Evolutionary conservation across 64 coral and sea anemone species (phyloP).

Genomic region (Trachythela sp.): DNA sequence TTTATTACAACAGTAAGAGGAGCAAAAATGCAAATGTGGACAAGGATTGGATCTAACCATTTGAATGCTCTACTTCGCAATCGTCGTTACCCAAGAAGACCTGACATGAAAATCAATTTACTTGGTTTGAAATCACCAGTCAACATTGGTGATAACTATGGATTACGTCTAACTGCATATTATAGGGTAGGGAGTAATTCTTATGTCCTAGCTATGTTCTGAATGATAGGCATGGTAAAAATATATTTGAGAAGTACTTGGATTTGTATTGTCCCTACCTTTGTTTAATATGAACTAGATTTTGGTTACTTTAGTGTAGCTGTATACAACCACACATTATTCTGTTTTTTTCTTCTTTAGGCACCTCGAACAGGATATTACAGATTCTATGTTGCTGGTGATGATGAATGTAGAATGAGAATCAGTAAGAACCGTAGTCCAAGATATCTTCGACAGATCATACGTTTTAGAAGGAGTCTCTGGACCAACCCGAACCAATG

Average conservation of each 20-base stretch:
- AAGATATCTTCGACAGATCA: background rate
- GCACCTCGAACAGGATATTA: background rate
- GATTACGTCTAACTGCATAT: background rate
- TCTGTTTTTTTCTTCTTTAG: background rate
- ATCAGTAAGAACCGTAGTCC: background rate
- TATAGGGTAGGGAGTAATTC: background rate
- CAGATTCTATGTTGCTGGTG: background rate
- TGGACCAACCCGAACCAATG: background rate
- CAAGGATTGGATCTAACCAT: background rate
- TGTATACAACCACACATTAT: no score
- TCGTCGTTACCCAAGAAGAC: background rate
- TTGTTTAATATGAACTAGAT: no score
- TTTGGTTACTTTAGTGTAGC: no score
- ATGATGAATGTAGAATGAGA: background rate
- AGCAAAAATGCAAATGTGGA: no score
- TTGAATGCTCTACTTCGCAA: background rate
- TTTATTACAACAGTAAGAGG: no score
- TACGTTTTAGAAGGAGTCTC: background rate
- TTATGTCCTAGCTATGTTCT: no score
- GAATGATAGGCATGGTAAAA: no score
- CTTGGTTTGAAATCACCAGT: background rate
- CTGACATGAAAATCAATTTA: background rate
- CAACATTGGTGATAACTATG: background rate
- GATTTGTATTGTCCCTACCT: no score
- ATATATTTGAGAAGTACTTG: background rate